These are phyloP conservation scores for Leuciscus idus DNA, from an alignment of 2,113 vertebrate genomes.

Conservation along the genomic window DNA sequence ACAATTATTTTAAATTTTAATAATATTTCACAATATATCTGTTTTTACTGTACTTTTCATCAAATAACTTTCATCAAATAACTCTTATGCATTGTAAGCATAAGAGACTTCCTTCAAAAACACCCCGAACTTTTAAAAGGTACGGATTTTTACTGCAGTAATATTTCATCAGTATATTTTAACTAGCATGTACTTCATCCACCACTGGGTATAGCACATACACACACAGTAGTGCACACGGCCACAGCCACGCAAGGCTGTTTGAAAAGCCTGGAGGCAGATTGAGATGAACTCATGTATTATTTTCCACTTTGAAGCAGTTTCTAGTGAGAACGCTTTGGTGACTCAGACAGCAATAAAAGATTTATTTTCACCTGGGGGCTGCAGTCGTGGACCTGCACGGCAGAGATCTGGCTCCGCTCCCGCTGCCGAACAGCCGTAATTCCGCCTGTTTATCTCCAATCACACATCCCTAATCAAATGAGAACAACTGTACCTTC, in stretches of 20 bases:
- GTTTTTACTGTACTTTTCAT: not conserved
- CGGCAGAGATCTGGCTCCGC: slow-evolving; percentile 42
- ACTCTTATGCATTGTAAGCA: not conserved
- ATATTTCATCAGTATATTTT: not conserved
- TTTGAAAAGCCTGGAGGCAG: slow-evolving; percentile 42
- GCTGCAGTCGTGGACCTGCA: slow-evolving; percentile 45
- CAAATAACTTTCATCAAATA: not conserved
- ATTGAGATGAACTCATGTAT: slow-evolving; percentile 59
- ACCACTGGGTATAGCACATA: not conserved
- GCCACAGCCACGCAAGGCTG: not conserved
- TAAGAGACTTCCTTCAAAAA: not conserved
- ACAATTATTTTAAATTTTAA: not conserved
- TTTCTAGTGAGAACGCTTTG: slow-evolving; percentile 57
- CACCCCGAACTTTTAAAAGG: not conserved
- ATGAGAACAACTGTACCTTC: slow-evolving; percentile 37
- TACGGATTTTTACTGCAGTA: not conserved
- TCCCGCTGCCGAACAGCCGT: slow-evolving; percentile 21
- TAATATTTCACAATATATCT: not conserved
- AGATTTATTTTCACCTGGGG: slow-evolving; percentile 60
- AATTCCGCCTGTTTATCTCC: slow-evolving; percentile 54
- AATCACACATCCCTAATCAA: slow-evolving; percentile 53
- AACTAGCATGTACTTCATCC: not conserved
- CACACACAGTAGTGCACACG: not conserved
- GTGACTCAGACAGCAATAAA: slow-evolving; percentile 63
- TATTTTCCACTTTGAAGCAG: slow-evolving; percentile 56